These are phyloP conservation scores for Lasioglossum marginatum DNA, from an alignment of 2,888 invertebrate genomes.

Conservation along the genomic window DNA sequence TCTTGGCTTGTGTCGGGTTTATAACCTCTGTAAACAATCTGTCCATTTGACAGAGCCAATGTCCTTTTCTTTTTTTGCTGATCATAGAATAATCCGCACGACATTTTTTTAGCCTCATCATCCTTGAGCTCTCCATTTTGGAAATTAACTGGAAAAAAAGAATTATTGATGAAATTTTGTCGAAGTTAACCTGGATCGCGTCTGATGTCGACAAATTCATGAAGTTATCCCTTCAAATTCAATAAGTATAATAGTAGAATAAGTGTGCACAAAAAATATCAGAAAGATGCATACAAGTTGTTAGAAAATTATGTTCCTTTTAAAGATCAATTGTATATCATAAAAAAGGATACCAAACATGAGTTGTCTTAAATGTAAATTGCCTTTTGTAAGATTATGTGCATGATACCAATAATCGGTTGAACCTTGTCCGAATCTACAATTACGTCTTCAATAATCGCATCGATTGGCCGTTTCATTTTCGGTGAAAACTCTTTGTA, in stretches of 20 bases:
- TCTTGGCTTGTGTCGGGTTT: conserved; percentile 76
- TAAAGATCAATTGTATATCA: not conserved
- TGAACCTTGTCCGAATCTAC: conserved; percentile 77
- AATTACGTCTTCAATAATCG: conserved; percentile 77
- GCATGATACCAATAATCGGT: conserved; percentile 78
- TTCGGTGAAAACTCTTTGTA: not conserved
- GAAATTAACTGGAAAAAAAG: conserved; percentile 75
- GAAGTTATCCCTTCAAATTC: not conserved
- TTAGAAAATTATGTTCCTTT: not conserved
- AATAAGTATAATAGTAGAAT: too few species aligned
- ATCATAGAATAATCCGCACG: conserved; percentile 77
- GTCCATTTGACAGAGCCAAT: conserved; percentile 79
- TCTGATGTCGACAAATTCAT: not conserved
- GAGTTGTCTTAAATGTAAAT: not conserved
- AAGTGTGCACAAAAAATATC: not conserved
- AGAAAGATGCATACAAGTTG: not conserved
- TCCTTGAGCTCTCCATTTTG: conserved; percentile 81
- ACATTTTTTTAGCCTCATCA: conserved; percentile 76
- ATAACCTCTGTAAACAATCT: conserved; percentile 80
- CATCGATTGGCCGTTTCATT: conserved; percentile 75
- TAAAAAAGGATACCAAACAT: not conserved
- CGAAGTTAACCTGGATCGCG: not conserved
- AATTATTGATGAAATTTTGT: not conserved
- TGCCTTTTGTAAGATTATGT: conserved; percentile 2
- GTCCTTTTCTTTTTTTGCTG: conserved; percentile 71